Conservation (phyloP, 2,113 vertebrate species). For the Sylvietta virens region DNA sequence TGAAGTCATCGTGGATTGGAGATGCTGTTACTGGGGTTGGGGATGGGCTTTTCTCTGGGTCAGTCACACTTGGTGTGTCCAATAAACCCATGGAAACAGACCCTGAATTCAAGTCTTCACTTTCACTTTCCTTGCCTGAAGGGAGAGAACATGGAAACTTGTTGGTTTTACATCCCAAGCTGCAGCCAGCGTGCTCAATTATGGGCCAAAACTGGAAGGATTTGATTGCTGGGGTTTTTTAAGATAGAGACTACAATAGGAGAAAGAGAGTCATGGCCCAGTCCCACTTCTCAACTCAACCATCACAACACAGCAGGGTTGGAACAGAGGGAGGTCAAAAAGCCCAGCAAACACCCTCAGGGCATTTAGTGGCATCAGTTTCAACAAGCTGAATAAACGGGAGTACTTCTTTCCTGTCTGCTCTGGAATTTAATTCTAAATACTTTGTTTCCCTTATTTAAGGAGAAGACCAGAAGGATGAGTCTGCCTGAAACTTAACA, state of each 20-base stretch:
- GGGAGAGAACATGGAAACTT: background rate
- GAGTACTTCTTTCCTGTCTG: background rate
- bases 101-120: conserved; percentile 74
- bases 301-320: background rate
- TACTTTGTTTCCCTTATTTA: background rate
- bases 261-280: background rate
- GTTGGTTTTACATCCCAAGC: background rate
- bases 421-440: background rate
- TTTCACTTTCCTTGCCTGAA: conserved; percentile 79
- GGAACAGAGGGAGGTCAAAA: background rate
- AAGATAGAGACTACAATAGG: background rate
- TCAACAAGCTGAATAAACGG: background rate
- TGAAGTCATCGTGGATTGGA: conserved; percentile 57
- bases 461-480: background rate
- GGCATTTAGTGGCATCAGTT: background rate
- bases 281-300: background rate
- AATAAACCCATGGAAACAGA: conserved; percentile 56
- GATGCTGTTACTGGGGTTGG: conserved; percentile 50
- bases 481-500: background rate
- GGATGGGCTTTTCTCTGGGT: conserved; percentile 73
- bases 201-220: background rate
- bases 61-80: conserved; percentile 60
- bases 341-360: background rate
- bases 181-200: fast-evolving
- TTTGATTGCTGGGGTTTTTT: background rate